Conservation (phyloP, 30 jellyfish, hydroid and myxozoan species). For the Chironex yamaguchii region DNA sequence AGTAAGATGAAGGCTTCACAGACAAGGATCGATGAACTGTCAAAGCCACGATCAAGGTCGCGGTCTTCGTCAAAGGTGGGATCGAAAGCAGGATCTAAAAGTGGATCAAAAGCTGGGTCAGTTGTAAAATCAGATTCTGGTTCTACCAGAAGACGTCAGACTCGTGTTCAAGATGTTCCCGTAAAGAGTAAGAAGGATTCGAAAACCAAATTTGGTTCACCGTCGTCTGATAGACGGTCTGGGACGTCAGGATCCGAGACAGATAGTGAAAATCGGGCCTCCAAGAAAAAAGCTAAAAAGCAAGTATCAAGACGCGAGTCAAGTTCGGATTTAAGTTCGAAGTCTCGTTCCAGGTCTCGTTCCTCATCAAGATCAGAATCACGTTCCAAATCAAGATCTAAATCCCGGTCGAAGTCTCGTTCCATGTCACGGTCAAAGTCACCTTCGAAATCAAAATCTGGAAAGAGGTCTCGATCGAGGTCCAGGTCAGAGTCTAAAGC, state of each 20-base stretch:
- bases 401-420: background rate
- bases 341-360: background rate
- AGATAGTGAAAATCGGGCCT: background rate
- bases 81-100: background rate
- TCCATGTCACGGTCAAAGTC: background rate
- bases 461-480: background rate
- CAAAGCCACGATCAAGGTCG: background rate
- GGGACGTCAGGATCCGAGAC: background rate
- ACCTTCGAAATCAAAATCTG: background rate
- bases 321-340: background rate
- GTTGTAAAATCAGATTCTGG: background rate
- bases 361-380: background rate
- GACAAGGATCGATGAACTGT: too few species aligned
- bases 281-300: background rate
- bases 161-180: background rate
- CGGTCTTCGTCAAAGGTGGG: background rate
- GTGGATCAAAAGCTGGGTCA: background rate
- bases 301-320: background rate
- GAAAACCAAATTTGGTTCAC: background rate
- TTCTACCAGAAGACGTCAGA: background rate
- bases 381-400: background rate
- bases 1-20: too few species aligned
- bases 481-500: background rate
- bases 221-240: too few species aligned
- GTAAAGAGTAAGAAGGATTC: background rate